Percentiles rank a stretch among this genome's conserved stretches.
Evolutionary conservation across 2,888 invertebrate genomes (phyloP).

Genomic region (Oscheius sp.): DNA sequence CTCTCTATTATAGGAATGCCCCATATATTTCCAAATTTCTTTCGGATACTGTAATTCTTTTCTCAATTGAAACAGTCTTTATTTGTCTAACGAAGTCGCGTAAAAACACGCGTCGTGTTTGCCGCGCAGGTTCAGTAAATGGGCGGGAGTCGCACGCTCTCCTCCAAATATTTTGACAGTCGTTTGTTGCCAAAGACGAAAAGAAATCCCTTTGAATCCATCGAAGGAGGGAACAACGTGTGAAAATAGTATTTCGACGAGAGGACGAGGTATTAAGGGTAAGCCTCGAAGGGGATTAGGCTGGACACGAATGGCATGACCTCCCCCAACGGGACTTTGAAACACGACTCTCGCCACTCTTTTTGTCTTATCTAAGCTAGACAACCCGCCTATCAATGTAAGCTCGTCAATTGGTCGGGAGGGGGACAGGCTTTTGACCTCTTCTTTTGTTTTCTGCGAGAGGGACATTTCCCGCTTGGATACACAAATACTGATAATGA

Average conservation of each 20-base stretch:
- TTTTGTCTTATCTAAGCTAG: slow-evolving; percentile 27
- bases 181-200: too few relatives aligned
- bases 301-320: slow-evolving; percentile 20
- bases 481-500: neutral
- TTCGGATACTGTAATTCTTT: too few relatives aligned
- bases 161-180: neutral
- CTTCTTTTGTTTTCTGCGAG: neutral
- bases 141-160: neutral
- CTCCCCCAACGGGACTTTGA: slow-evolving; percentile 9
- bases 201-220: too few relatives aligned
- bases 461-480: neutral
- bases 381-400: slow-evolving; percentile 28
- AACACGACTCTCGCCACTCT: slow-evolving; percentile 1
- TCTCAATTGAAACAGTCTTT: slow-evolving; percentile 4
- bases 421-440: slow-evolving; percentile 10
- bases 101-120: slow-evolving; percentile 1
- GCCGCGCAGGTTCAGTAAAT: neutral
- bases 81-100: too few relatives aligned
- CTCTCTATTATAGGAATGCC: too few relatives aligned
- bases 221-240: too few relatives aligned
- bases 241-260: too few relatives aligned
- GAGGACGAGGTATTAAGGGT: slow-evolving; percentile 28
- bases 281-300: slow-evolving; percentile 24
- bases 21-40: too few relatives aligned
- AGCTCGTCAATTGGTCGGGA: slow-evolving; percentile 19